These are phyloP conservation scores for Drosophila seguyi DNA, from an alignment of 1,140 invertebrate genomes.

Conservation along the genomic window DNA sequence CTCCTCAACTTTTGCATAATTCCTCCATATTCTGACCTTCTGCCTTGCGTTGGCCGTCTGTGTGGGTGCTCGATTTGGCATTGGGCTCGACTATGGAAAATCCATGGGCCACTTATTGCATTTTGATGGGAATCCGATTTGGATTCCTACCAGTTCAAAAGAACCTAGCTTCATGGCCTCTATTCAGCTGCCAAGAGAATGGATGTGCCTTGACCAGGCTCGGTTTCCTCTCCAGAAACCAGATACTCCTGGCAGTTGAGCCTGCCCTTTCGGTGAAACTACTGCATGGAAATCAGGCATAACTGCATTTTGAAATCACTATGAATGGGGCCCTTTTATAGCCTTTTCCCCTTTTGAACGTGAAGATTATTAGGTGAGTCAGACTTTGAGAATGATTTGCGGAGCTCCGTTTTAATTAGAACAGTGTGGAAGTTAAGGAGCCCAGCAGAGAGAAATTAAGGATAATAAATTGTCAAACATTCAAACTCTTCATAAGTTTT, in stretches of 20 bases:
- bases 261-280: too few species aligned
- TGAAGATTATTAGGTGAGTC: slow-evolving; percentile 1
- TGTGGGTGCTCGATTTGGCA: background rate
- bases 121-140: slow-evolving; percentile 49
- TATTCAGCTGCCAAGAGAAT: slow-evolving; percentile 25
- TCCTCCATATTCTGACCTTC: background rate
- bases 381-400: background rate
- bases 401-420: background rate
- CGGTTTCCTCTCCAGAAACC: background rate
- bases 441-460: background rate
- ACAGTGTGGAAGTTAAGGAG: too few species aligned
- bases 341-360: background rate
- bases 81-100: slow-evolving; percentile 13
- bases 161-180: slow-evolving; percentile 13
- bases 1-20: background rate
- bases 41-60: background rate
- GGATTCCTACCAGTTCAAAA: slow-evolving; percentile 19
- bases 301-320: slow-evolving; percentile 63
- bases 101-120: slow-evolving; percentile 52
- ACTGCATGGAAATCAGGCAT: slow-evolving; percentile 48
- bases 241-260: background rate
- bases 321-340: slow-evolving; percentile 44
- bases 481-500: background rate
- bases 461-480: too few species aligned
- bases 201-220: slow-evolving; percentile 22